phyloP scores from a whole-genome alignment of 2,888 invertebrate species.

The Lumbricus terrestris region DNA sequence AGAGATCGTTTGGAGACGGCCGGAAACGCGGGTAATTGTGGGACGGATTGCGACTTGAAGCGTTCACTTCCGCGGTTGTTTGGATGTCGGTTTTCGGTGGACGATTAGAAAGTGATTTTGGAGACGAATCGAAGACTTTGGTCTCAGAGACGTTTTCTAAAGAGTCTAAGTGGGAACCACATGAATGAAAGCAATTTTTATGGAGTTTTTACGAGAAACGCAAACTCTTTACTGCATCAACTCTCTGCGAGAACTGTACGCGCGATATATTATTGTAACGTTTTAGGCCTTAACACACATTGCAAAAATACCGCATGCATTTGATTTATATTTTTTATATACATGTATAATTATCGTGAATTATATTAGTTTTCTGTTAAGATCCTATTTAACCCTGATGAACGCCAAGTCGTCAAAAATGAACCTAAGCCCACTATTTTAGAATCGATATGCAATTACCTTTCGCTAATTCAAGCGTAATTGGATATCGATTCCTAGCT shows the following conservation, averaged over 20 bases:
- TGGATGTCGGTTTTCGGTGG: not conserved
- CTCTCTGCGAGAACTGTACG: not conserved
- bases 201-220: not conserved
- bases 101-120: not conserved
- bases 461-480: not conserved
- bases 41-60: not conserved
- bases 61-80: not conserved
- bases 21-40: not conserved
- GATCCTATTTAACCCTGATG: not conserved
- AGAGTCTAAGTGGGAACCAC: not conserved
- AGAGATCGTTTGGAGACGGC: no score
- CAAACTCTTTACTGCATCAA: not conserved
- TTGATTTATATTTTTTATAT: no score
- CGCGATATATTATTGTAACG: not conserved
- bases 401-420: not conserved
- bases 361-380: not conserved
- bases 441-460: not conserved
- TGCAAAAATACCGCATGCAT: no score
- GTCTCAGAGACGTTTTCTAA: not conserved
- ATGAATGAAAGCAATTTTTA: not conserved
- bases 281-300: not conserved
- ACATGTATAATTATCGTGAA: no score
- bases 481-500: not conserved
- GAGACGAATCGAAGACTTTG: not conserved
- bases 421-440: no score